Evolutionary conservation across 1,140 invertebrate species (phyloP).

Genomic region (Periplaneta americana): DNA sequence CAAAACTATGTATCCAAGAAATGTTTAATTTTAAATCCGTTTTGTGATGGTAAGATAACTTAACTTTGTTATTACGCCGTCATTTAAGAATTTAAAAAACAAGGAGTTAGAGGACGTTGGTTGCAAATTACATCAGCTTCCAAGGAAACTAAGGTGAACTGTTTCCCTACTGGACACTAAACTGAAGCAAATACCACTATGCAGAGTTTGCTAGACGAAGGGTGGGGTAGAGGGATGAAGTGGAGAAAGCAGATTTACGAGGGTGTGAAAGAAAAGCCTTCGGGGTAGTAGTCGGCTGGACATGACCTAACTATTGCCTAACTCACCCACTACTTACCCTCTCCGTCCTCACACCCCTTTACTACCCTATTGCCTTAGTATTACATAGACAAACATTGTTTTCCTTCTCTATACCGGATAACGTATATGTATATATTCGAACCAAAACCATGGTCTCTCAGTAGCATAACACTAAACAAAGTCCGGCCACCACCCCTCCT

Average conservation of each 20-base stretch:
- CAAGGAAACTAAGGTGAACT: background rate
- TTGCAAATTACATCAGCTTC: too few relatives aligned
- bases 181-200: background rate
- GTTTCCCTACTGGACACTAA: background rate
- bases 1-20: too few relatives aligned
- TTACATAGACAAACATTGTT: background rate
- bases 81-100: too few relatives aligned
- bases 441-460: background rate
- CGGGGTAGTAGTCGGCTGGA: background rate
- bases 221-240: background rate
- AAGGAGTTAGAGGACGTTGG: too few relatives aligned
- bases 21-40: too few relatives aligned
- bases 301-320: background rate
- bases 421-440: background rate
- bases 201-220: background rate
- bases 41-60: too few relatives aligned
- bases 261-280: background rate
- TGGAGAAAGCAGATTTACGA: background rate
- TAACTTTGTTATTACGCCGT: too few relatives aligned
- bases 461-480: background rate
- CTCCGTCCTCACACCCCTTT: background rate
- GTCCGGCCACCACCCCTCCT: background rate
- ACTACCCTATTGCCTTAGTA: background rate
- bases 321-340: background rate
- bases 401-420: background rate